Percentiles rank a stretch among this genome's conserved stretches.
phyloP scores from a whole-genome alignment of 2,888 invertebrate genomes.

The Erebia epiphron region DNA sequence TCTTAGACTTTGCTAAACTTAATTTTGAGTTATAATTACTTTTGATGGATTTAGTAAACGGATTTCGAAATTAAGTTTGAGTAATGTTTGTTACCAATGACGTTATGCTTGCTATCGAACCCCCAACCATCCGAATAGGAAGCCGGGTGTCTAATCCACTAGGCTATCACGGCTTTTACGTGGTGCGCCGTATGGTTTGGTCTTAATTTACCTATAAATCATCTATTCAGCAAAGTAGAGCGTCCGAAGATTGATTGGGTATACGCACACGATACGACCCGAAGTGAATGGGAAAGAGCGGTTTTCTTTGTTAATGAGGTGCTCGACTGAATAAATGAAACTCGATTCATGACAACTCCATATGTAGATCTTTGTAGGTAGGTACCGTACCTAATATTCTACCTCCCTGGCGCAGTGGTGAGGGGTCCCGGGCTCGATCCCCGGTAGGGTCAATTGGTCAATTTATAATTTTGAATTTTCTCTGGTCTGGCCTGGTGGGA shows the following conservation, averaged over 20 bases:
- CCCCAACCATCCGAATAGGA: no score
- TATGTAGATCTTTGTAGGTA: neutral
- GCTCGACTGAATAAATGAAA: conserved; percentile 10
- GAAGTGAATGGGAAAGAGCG: conserved; percentile 18
- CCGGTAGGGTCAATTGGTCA: no score
- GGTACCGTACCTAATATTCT: neutral
- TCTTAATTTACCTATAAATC: conserved; percentile 18
- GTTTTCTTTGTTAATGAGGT: conserved; percentile 30
- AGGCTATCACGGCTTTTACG: no score
- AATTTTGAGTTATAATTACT: neutral
- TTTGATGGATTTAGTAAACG: neutral
- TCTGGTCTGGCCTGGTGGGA: no score
- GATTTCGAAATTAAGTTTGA: neutral
- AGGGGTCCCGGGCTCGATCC: no score
- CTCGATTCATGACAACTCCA: neutral
- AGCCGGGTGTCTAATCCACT: no score
- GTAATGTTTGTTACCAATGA: neutral
- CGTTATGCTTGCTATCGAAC: no score
- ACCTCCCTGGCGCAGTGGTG: no score
- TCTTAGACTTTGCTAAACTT: neutral
- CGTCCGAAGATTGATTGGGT: conserved; percentile 31
- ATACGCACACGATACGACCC: conserved; percentile 30
- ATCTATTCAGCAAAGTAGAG: conserved; percentile 26
- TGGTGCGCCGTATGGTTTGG: no score
- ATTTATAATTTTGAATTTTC: no score